Evolutionary conservation across 2,113 vertebrate genomes (phyloP), one percentile per base, ranked within the genome.

Genomic region (Microtus richardsoni): DNA sequence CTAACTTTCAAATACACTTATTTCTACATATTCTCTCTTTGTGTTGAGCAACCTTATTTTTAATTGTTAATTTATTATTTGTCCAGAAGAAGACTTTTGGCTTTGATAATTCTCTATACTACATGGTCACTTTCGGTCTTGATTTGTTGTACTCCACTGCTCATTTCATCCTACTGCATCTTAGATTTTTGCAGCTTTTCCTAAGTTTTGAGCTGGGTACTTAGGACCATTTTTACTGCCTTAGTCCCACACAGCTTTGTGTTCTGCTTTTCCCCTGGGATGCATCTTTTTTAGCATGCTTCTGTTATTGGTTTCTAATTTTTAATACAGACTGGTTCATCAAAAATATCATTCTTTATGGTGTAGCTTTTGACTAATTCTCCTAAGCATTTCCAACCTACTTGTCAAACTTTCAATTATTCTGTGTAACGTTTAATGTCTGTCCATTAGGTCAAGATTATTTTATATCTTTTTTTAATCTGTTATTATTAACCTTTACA

Each of bases 1-100:
- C 64, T 80, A 58, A 54, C 7, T 22, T 95, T 91, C 73, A 88
- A 87, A 73, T 14, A 52, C 49, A 49, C 79, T 93, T 6, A 11
- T 30, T 64, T 84, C 49, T 88, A 9, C 47, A 95, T 28, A 12
- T 78, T 93, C 16, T n/a, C 6, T 78, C 39, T 66, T 84, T 90
- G 39, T 16, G 54, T 75, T 86, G 30, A 52, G 73, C 28, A 68
- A 39, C 47, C 30, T 77, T 79, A 21, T 7, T 28, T 91, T 96
- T 79, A 64, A n/a, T 62, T 74, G 36, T 49, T 78, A 66, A 73
- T 83, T 79, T 91, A 54, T 36, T 74, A 88, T 91, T 93, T 89
- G 24, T 73, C 10, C n/a, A 75, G 47, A 91, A 26, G 60, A 58
- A 54, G 28, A 70, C 1, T 78, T 47, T 80, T 87, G 52, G 3